A percentile compares a stretch with the other conserved stretches of the same genome.
phyloP scores from a whole-genome alignment of 2,888 invertebrate genomes.

The Drosophila aldrichi region DNA sequence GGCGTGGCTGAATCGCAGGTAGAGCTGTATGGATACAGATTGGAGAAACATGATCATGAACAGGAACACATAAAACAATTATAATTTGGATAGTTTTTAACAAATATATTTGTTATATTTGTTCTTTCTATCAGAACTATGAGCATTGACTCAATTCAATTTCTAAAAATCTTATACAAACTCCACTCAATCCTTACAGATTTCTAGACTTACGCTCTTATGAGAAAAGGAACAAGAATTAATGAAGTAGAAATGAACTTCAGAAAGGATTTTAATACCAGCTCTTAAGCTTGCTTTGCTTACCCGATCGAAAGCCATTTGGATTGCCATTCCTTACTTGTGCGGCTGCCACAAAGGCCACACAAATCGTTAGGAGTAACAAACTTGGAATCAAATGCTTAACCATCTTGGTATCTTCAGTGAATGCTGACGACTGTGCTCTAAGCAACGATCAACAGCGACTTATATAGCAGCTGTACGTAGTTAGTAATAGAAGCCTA shows the following conservation, averaged over 20 bases:
- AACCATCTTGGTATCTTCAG: constrained; percentile 40
- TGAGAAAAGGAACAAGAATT: too few species aligned
- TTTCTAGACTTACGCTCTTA: too few species aligned
- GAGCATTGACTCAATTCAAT: too few species aligned
- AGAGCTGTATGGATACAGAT: constrained; percentile 17
- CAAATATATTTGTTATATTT: too few species aligned
- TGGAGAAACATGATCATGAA: background rate
- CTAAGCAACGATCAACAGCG: background rate
- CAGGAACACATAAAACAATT: background rate
- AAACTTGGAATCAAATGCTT: constrained; percentile 28
- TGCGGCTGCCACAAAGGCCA: constrained; percentile 20
- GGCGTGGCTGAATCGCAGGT: constrained; percentile 46
- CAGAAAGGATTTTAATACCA: background rate
- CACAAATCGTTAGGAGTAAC: constrained; percentile 23
- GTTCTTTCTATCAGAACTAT: too few species aligned
- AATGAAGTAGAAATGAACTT: too few species aligned
- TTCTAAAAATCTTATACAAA: too few species aligned
- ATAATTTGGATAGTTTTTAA: too few species aligned
- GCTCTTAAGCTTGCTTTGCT: background rate
- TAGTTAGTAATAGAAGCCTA: too few species aligned
- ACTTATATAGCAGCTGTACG: constrained; percentile 49
- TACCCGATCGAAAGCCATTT: constrained; percentile 8
- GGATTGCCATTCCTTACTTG: background rate
- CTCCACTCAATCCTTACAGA: too few species aligned
- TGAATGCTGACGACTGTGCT: constrained; percentile 51